Base-by-base conservation (phyloP, 2,797 vertebrate genomes). In the Antrozous pallidus region DNA sequence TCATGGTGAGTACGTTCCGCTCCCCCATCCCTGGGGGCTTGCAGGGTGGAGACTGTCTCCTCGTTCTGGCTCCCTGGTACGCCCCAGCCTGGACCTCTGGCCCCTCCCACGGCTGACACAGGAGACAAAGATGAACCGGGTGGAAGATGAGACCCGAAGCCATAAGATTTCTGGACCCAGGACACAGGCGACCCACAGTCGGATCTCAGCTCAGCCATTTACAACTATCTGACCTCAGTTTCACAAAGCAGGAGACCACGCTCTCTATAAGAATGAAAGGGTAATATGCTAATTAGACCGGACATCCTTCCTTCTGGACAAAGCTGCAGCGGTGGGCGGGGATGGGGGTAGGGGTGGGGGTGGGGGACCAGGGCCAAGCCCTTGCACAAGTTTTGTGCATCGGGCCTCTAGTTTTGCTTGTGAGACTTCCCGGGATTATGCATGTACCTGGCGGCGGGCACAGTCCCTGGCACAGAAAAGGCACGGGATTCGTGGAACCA, bases 91-190 rank as follows among this genome's bases (percentile, higher is more conserved):
- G 28, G 51, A 38, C 58, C 56, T 75, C 42, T 0, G 28, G 71
- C 51, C 24, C 61, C 17, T 24, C 51, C 17, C 1, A 47, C 36
- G 38, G 79, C n/a, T 12, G 56, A 26, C 5, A 0, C 1, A 7
- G 28, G 28, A 49, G 10, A 22, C 47, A 42, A 56, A 73, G 6
- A 8, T 0, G 14, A 36, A 67, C 1, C 0, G 0, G 1, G 6
- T 1, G 2, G 42, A 36, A 71, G 28, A 8, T 0, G 58, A 49
- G 12, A 51, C 24, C 31, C 0, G 31, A n/a, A 0, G 24, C 20
- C 8, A 26, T 14, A 8, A 33, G 18, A 63, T 20, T 38, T 20
- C 82, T n/a, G 31, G 73, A 7, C 17, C 6, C 2, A 4, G 79
- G 58, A 71, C 31, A 1, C 45, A 28, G 33, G 18, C 56, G 74